A percentile compares a stretch with the other conserved stretches of the same genome.
Conservation (phyloP, 2,888 invertebrate species). For the Drosophila monieri region DNA sequence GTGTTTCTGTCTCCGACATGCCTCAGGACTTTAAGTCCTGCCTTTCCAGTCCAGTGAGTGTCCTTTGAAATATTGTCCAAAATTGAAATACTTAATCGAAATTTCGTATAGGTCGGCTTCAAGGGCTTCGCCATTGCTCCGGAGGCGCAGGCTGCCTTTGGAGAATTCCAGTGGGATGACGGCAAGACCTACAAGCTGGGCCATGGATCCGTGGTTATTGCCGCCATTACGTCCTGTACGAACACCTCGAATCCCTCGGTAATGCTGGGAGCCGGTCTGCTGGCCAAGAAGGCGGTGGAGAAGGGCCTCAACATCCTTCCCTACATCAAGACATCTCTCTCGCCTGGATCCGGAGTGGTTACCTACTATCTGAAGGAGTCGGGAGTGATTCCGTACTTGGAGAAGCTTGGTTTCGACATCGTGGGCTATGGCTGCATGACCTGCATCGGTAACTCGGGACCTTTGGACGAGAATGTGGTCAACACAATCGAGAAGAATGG, state of each 20-base stretch:
- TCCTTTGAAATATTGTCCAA: neutral
- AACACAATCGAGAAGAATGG: slow-evolving; percentile 97
- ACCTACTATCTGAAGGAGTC: slow-evolving; percentile 92
- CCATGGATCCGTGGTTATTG: slow-evolving; percentile 98
- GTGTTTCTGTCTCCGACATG: slow-evolving; percentile 95
- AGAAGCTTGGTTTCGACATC: slow-evolving; percentile 94
- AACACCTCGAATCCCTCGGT: slow-evolving; percentile 99
- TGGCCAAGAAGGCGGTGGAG: slow-evolving; percentile 97
- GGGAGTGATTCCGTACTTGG: slow-evolving; percentile 94
- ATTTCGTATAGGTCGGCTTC: slow-evolving; percentile 89
- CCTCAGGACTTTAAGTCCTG: slow-evolving; percentile 94
- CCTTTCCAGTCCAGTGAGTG: slow-evolving; percentile 93
- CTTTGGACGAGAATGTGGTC: slow-evolving; percentile 95
- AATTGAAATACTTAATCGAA: neutral
- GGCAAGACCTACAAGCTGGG: slow-evolving; percentile 90
- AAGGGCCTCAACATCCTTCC: slow-evolving; percentile 94
- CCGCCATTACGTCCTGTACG: slow-evolving; percentile 99
- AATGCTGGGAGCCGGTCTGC: slow-evolving; percentile 97
- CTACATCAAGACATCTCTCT: slow-evolving; percentile 98
- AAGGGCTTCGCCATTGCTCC: slow-evolving; percentile 94
- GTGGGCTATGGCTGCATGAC: slow-evolving; percentile 99
- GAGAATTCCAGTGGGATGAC: slow-evolving; percentile 91
- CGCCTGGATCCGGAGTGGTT: slow-evolving; percentile 97
- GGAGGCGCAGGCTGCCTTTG: slow-evolving; percentile 87
- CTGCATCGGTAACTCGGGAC: slow-evolving; percentile 99